Conservation (phyloP, 2,797 vertebrate species). For the Falco concolor region DNA sequence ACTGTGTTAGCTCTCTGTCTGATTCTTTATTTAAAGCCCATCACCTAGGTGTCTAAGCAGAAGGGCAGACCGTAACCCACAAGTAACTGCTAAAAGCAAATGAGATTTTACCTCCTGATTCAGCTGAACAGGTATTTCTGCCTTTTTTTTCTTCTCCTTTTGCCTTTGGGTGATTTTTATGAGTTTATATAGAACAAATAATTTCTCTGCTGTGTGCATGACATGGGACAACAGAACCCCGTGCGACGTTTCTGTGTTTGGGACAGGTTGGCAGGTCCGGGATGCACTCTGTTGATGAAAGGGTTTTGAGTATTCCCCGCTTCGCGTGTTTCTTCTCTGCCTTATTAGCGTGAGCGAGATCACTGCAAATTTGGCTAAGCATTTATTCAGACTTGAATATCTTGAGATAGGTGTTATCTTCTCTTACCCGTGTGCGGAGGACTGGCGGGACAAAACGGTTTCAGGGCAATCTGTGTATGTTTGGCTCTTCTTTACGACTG, state of each 20-base stretch:
- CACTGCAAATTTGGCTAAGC: neutral
- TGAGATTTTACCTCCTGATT: neutral
- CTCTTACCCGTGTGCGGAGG: neutral
- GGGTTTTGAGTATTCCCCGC: neutral
- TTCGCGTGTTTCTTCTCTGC: neutral
- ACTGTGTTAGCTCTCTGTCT: neutral
- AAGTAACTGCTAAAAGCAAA: neutral
- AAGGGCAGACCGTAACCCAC: neutral
- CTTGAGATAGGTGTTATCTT: neutral
- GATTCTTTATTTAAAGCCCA: neutral
- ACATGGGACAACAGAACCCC: neutral
- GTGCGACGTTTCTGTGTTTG: accelerated
- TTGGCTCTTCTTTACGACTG: neutral
- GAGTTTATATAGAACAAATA: neutral
- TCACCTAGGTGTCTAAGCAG: neutral
- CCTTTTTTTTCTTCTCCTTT: neutral
- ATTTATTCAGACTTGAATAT: neutral
- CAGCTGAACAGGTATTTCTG: neutral
- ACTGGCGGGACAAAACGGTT: neutral
- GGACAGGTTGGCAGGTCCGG: neutral
- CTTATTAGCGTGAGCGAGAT: too few relatives aligned
- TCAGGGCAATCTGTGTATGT: neutral
- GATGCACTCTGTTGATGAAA: too few relatives aligned
- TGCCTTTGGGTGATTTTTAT: neutral
- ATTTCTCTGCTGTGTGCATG: neutral